Percentiles rank a stretch among this genome's conserved stretches.
Evolutionary conservation across 1,140 invertebrate species (phyloP).

Genomic region (Babylonia areolata): DNA sequence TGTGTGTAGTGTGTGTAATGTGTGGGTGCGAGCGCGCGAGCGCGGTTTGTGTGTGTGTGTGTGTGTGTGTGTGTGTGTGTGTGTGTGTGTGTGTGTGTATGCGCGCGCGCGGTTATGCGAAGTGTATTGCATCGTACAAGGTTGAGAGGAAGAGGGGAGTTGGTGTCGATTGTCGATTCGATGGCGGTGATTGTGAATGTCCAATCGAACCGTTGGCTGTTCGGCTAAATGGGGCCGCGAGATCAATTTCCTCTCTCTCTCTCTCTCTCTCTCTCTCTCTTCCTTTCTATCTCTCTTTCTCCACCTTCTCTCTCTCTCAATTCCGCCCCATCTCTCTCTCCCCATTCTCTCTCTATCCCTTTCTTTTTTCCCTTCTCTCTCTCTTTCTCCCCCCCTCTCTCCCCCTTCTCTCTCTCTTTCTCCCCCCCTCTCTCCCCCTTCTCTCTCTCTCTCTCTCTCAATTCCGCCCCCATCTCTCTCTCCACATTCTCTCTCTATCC

Average conservation of each 20-base stretch:
- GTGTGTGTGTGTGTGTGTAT: conserved; percentile 6
- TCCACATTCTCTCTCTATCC: neutral
- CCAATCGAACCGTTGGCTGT: neutral
- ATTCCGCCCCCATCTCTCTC: neutral
- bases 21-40: neutral
- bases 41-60: conserved; percentile 14
- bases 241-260: neutral
- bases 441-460: neutral
- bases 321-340: neutral
- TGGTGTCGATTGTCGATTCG: too few relatives aligned
- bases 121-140: neutral
- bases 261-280: neutral
- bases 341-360: neutral
- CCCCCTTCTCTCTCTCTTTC: neutral
- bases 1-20: conserved; percentile 21
- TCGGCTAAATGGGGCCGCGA: neutral
- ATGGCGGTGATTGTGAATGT: too few relatives aligned
- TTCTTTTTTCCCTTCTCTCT: neutral
- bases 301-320: neutral
- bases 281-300: neutral
- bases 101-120: neutral
- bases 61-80: conserved; percentile 2
- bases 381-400: neutral
- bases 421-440: neutral
- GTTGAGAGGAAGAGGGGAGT: neutral